Conservation (phyloP, 2,797 vertebrate species). For the Pelochelys cantorii region DNA sequence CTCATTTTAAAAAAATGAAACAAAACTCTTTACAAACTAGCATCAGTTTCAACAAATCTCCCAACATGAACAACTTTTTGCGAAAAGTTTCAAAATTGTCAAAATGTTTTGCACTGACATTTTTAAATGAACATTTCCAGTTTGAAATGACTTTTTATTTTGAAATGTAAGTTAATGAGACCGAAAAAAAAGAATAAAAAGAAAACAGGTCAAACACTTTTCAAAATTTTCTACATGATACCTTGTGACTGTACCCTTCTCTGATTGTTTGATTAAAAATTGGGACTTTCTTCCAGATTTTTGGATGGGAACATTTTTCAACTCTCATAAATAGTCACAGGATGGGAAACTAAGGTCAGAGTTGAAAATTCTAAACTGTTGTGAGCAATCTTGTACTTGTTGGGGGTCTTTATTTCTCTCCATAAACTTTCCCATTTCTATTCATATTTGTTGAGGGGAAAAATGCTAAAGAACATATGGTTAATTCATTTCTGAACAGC, state of each 20-base stretch:
- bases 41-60: not conserved
- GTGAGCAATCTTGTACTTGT: conserved; percentile 15
- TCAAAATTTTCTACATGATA: not conserved
- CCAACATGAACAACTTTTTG: not conserved
- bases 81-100: not conserved
- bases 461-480: not conserved
- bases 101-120: not conserved
- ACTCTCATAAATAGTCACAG: not conserved
- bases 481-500: conserved; percentile 1
- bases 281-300: not conserved
- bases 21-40: not conserved
- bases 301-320: not conserved
- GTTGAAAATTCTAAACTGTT: conserved; percentile 9
- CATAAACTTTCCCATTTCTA: conserved; percentile 20
- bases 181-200: not conserved
- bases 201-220: not conserved
- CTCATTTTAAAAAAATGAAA: not conserved
- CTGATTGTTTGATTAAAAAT: not conserved
- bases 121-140: not conserved
- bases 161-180: not conserved
- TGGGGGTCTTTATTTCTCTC: not conserved
- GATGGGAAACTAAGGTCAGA: conserved; percentile 19
- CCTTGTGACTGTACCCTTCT: not conserved
- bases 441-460: conserved; percentile 13
- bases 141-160: not conserved